These are phyloP conservation scores for Caenorhabditis remanei DNA, from an alignment of 1,140 invertebrate genomes.

Conservation along the genomic window DNA sequence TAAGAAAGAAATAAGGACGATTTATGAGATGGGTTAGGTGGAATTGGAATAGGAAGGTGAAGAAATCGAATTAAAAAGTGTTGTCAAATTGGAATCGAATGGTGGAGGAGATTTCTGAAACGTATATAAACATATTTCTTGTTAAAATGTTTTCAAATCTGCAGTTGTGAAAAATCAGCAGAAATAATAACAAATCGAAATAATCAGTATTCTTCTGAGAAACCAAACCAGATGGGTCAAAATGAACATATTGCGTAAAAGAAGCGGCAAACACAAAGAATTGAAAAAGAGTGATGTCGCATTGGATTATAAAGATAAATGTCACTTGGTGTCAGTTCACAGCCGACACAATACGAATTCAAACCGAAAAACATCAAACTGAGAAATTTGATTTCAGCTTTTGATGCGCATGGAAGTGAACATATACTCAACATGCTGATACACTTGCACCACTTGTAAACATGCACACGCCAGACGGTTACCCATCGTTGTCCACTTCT, in stretches of 20 bases:
- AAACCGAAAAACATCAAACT: neutral
- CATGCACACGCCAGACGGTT: slow-evolving; percentile 34
- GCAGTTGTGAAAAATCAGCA: too few relatives aligned
- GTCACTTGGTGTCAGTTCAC: neutral
- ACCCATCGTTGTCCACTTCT: slow-evolving; percentile 36
- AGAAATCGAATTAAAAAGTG: neutral
- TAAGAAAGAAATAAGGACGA: slow-evolving; percentile 37
- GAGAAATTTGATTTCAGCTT: neutral
- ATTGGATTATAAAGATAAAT: slow-evolving; percentile 49
- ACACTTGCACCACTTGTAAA: slow-evolving; percentile 42
- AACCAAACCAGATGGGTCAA: neutral
- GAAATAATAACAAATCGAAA: neutral
- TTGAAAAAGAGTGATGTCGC: neutral
- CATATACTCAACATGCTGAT: slow-evolving; percentile 32
- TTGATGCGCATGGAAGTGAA: neutral
- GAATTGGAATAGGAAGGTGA: slow-evolving; percentile 26
- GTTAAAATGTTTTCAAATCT: too few relatives aligned
- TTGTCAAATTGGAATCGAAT: neutral
- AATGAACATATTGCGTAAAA: neutral
- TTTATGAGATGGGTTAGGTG: slow-evolving; percentile 28
- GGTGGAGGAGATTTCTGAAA: too few relatives aligned
- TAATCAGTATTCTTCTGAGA: too few relatives aligned
- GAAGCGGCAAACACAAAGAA: slow-evolving; percentile 23
- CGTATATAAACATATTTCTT: too few relatives aligned
- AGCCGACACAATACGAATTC: neutral